Conservation (phyloP, 2,888 invertebrate species). For the Molanna angustata region DNA sequence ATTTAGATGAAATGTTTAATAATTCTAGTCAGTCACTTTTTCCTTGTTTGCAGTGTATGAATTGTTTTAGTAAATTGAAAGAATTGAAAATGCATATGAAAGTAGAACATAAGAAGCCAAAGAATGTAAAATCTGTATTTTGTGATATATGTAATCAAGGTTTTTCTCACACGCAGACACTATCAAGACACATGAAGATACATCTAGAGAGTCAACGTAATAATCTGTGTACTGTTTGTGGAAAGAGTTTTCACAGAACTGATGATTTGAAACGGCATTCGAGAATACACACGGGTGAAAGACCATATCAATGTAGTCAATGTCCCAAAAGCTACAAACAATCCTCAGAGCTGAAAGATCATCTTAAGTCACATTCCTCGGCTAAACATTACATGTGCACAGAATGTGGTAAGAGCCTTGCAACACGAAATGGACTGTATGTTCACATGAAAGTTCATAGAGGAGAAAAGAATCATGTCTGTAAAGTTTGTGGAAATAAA, state of each 20-base stretch:
- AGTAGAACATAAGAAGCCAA: constrained; percentile 15
- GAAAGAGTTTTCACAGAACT: constrained; percentile 34
- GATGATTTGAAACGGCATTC: constrained; percentile 37
- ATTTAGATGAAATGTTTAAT: constrained; percentile 33
- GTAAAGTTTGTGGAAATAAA: constrained; percentile 32
- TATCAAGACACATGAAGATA: constrained; percentile 43
- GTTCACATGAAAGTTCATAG: constrained; percentile 35
- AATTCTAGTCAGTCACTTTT: constrained; percentile 43
- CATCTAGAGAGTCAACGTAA: constrained; percentile 33
- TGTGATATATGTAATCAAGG: constrained; percentile 44
- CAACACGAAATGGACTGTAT: constrained; percentile 35
- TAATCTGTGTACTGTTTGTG: constrained; percentile 35
- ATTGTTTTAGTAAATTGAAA: constrained; percentile 40
- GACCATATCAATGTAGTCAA: constrained; percentile 35
- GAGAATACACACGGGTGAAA: constrained; percentile 37
- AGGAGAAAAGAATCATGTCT: constrained; percentile 34
- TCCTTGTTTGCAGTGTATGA: constrained; percentile 43
- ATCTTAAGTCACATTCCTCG: constrained; percentile 32
- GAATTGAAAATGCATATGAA: constrained; percentile 39
- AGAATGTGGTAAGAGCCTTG: constrained; percentile 34
- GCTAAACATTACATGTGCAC: constrained; percentile 32
- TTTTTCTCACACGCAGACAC: constrained; percentile 45
- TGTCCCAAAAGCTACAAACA: constrained; percentile 37
- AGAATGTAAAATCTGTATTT: constrained; percentile 19
- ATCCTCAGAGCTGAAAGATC: constrained; percentile 34